Percentiles rank a stretch among this genome's conserved stretches.
These are phyloP conservation scores for Seira sanloemensis DNA, from an alignment of 2,888 invertebrate species.

Conservation along the genomic window DNA sequence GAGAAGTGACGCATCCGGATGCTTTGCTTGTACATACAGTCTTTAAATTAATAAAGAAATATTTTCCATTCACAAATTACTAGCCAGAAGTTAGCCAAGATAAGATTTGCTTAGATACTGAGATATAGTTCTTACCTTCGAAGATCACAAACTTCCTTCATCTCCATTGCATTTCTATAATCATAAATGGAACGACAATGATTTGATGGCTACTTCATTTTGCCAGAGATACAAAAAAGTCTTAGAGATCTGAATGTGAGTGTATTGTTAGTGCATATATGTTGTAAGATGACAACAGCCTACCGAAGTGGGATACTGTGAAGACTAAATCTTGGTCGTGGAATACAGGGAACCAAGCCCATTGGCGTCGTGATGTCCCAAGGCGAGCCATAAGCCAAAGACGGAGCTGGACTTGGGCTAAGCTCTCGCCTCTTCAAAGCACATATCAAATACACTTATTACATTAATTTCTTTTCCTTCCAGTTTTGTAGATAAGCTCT, in stretches of 20 bases:
- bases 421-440: constrained; percentile 65
- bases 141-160: constrained; percentile 69
- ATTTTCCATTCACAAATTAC: too few species aligned
- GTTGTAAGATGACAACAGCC: too few species aligned
- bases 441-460: too few species aligned
- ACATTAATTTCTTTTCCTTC: too few species aligned
- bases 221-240: too few species aligned
- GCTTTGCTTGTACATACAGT: constrained; percentile 69
- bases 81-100: too few species aligned
- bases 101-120: too few species aligned
- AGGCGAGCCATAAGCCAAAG: constrained; percentile 36
- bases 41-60: too few species aligned
- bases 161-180: constrained; percentile 69
- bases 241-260: too few species aligned
- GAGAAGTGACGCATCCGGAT: constrained; percentile 61
- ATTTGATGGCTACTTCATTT: too few species aligned
- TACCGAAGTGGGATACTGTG: constrained; percentile 68
- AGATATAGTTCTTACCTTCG: too few species aligned
- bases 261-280: too few species aligned
- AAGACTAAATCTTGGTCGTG: constrained; percentile 61
- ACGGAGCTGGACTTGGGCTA: constrained; percentile 35
- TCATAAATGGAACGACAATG: background rate
- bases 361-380: constrained; percentile 44
- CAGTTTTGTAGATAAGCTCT: constrained; percentile 16
- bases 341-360: constrained; percentile 37